phyloP scores from a whole-genome alignment of 1,140 invertebrate species.

The Chionoecetes opilio region DNA sequence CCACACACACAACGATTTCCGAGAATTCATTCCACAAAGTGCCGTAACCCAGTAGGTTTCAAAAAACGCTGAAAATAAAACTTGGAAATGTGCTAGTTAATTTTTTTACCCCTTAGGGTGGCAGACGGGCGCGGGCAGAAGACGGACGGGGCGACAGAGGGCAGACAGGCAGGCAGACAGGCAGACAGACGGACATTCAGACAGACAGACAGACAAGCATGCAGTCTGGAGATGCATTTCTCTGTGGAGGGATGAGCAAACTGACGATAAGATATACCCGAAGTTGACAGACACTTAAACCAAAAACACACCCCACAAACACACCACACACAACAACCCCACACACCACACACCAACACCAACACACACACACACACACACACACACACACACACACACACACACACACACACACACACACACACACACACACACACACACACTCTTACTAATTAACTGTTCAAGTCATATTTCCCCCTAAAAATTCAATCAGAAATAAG shows the following conservation, averaged over 20 bases:
- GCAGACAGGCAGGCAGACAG: neutral
- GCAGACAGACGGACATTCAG: conserved; percentile 23
- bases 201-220: neutral
- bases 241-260: neutral
- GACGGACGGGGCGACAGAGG: no score
- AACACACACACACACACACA: neutral
- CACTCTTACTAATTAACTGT: neutral
- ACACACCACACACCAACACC: neutral
- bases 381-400: neutral
- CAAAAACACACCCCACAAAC: no score
- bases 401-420: neutral
- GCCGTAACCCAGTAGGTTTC: neutral
- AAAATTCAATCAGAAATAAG: neutral
- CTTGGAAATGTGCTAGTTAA: neutral
- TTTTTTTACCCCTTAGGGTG: neutral
- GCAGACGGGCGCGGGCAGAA: no score
- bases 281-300: neutral
- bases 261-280: no score
- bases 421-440: neutral
- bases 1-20: no score
- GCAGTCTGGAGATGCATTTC: neutral
- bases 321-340: no score
- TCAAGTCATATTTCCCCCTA: neutral
- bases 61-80: neutral
- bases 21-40: neutral